Base-by-base conservation (phyloP, 2,113 vertebrate species). In the Colaptes auratus region DNA sequence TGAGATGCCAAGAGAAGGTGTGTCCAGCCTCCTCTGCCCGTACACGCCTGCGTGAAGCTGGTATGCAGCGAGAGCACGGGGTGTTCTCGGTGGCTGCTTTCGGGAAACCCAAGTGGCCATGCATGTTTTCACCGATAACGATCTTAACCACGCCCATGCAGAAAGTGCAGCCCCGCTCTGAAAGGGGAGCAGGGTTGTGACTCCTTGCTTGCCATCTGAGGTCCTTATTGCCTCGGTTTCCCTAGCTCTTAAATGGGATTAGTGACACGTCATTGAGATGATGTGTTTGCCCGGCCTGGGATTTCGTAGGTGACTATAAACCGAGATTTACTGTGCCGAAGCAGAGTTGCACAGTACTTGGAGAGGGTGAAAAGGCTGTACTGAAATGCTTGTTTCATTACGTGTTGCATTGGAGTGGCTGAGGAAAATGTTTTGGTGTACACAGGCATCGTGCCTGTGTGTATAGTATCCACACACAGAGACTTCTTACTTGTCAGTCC, bases 1-100 rank as follows among this genome's bases (percentile, higher is more conserved):
- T 19, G 73, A 85, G 63, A 74, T 92, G 63, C 92, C 74, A 5
- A 72, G 86, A 44, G 75, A 92, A 95, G 96, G 95, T 58, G 95
- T 96, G 95, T 66, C 33, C 76, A 1, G 77, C 80, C 80, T 86
- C 33, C 82, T 19, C 76, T 25, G 72, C 80, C 92, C 12, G 0
- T 9, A 52, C 90, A 90, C 61, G 35, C 73, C 86, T 30, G 76
- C 12, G 5, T 24, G 75, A 4, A 25, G 58, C 88, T 36, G 95
- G 77, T 55, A 80, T 90, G 92, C 63, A 1, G 69, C 1, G 14
- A 44, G 66, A 2, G 83, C 88, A 80, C 50, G 10, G 81, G 6
- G 64, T 5, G 35, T 66, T 85, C 77, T 56, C 24, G 5, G 71
- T 3, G 81, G 56, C 55, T 48, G 88, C 82, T 95, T 58, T 87